Conservation (phyloP, 2,113 vertebrate species). For the Paraplagusia blochii region DNA sequence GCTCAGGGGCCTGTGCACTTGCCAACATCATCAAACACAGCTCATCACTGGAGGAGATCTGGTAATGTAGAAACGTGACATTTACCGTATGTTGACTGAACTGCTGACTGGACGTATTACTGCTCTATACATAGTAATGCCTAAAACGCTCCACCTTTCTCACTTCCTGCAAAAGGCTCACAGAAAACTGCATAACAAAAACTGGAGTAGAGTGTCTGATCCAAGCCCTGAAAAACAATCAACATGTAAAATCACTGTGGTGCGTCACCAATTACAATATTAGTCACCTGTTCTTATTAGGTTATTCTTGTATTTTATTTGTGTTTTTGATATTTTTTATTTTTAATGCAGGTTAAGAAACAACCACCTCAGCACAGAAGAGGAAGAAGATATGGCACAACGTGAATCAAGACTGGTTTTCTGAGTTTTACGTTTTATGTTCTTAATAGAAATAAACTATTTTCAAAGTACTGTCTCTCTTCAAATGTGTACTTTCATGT, state of each 20-base stretch:
- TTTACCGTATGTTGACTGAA: neutral
- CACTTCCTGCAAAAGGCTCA: conserved; percentile 73
- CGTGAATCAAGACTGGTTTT: conserved; percentile 76
- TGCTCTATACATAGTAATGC: neutral
- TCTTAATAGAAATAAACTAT: too few species aligned
- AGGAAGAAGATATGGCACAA: conserved; percentile 63
- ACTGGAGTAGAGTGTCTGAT: conserved; percentile 77
- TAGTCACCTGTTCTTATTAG: too few species aligned
- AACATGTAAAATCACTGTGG: conserved; percentile 78
- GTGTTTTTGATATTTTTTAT: neutral
- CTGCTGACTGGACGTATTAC: neutral
- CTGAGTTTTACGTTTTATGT: conserved; percentile 45
- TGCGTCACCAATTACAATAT: conserved; percentile 52
- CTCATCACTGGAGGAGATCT: conserved; percentile 74
- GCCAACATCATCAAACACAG: conserved; percentile 76
- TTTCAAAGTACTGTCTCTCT: too few species aligned
- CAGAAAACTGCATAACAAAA: conserved; percentile 78
- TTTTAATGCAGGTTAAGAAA: conserved; percentile 76
- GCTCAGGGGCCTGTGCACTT: conserved; percentile 75
- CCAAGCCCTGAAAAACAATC: conserved; percentile 72
- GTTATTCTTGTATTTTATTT: neutral
- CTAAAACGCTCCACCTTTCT: conserved; percentile 14
- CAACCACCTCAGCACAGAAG: conserved; percentile 75
- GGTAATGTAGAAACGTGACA: conserved; percentile 60
- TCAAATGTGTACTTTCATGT: too few species aligned